phyloP scores from a whole-genome alignment of 37 sponge, comb jelly and placozoan species.

The Haliclona indistincta region DNA sequence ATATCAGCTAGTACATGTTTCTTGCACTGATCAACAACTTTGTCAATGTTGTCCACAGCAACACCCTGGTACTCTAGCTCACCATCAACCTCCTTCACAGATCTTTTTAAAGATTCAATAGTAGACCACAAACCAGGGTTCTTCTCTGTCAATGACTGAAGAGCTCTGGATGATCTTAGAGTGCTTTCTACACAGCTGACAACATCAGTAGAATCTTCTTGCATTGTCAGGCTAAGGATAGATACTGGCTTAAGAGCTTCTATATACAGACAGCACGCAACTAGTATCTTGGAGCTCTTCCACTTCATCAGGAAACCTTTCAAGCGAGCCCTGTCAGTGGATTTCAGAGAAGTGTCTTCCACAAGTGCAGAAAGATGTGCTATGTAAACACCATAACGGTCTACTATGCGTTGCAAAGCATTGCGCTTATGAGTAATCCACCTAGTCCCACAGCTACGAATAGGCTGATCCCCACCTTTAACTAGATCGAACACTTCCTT shows the following conservation, averaged over 20 bases:
- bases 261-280: conserved; percentile 49
- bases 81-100: too few species aligned
- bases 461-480: conserved; percentile 44
- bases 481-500: conserved; percentile 49
- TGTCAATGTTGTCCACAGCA: too few species aligned
- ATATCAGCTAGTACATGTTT: conserved; percentile 42
- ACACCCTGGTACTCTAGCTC: too few species aligned
- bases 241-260: conserved; percentile 52
- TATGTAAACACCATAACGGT: conserved; percentile 59
- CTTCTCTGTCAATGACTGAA: too few species aligned
- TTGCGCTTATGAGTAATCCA: conserved; percentile 62
- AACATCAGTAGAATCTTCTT: conserved; percentile 32
- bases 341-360: conserved; percentile 25
- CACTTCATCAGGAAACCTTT: conserved; percentile 47
- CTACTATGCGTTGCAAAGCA: conserved; percentile 54
- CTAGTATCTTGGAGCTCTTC: conserved; percentile 29
- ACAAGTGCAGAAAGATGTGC: conserved; percentile 25
- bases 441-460: conserved; percentile 35
- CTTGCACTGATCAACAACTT: too few species aligned
- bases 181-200: conserved; percentile 42
- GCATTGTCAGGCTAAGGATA: conserved; percentile 57
- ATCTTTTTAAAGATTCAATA: too few species aligned
- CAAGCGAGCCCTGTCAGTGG: conserved; percentile 28
- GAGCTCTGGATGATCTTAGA: conserved; percentile 48
- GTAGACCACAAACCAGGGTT: too few species aligned